Evolutionary conservation across 1,140 invertebrate species (phyloP), one percentile per base, ranked within the genome.

Genomic region (Drosophila kurseongensis): DNA sequence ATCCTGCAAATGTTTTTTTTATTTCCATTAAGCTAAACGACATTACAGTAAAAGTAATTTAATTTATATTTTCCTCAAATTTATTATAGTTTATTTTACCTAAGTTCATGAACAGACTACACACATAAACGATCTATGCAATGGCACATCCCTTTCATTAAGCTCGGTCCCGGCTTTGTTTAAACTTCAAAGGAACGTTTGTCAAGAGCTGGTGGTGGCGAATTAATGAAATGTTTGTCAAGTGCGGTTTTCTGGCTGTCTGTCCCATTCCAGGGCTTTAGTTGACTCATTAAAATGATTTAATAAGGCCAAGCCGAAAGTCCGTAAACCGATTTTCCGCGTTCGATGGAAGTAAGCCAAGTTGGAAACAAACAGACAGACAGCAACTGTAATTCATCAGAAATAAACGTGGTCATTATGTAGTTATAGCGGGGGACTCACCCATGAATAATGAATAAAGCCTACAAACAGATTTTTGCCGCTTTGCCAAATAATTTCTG

Each of bases 281-380:
- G 80, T 81, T 86, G 68, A 63, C 82, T 89, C 84, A 88, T 88
- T 88, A 80, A 88, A 88, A 89, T 88, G 83, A 88, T 89, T 83
- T 78, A 88, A 83, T 82, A 85, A 67, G 63, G 66, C 47, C 67
- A 29, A 52, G 45, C 60, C 47, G 48, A 76, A 45, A 55, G 48
- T 51, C 62, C 73, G 45, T 47, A 56, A 77, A 54, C 62, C 56
- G 52, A 71, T 71, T 71, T 69, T 69, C 0, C 9, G 44, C 27
- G 41, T 16, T 50, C 40, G 44, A 68, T 40, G 18, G 41, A 14
- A 42, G 32, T 29, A 35, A 50, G 13, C 27, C 18, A 59, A 38
- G 50, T 51, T 51, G n/a, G 54, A 42, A 48, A 65, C 66, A 68
- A 42, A 40, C 41, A 48, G 66, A 48, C 51, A 56, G 60, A 61